phyloP scores from a whole-genome alignment of 64 coral and sea anemone species.

The Pocillopora verrucosa region DNA sequence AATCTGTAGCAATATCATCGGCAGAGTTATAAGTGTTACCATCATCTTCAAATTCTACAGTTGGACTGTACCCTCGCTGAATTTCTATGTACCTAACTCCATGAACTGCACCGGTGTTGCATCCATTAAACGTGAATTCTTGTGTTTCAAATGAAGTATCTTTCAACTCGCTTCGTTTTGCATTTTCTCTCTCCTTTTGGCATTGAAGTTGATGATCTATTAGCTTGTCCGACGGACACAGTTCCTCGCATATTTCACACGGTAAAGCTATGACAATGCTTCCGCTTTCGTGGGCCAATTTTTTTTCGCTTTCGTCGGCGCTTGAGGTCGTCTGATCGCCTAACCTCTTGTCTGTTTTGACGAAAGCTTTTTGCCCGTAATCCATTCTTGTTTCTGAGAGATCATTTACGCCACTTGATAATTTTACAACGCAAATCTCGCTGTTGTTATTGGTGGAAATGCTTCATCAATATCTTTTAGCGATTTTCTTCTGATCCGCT shows the following conservation, averaged over 20 bases:
- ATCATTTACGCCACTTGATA: no score
- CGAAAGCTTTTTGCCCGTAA: background rate
- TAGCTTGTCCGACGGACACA: conserved; percentile 48
- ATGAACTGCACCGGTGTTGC: background rate
- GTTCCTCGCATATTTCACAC: conserved; percentile 43
- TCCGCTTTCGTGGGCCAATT: background rate
- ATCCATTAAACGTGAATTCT: background rate
- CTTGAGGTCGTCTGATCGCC: background rate
- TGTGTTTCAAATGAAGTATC: background rate
- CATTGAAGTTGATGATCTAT: conserved; percentile 31
- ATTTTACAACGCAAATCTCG: no score
- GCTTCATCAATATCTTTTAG: no score
- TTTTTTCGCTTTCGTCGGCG: background rate
- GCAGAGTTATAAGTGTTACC: background rate
- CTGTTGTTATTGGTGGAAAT: no score
- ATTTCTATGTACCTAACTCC: background rate
- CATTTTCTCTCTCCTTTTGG: background rate
- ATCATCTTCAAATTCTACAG: conserved; percentile 13
- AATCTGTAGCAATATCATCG: background rate
- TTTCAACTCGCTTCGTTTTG: background rate
- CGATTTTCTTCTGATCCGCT: no score
- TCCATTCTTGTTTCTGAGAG: background rate
- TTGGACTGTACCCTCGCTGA: background rate
- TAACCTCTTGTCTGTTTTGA: background rate
- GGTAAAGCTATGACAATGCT: conserved; percentile 35